These are phyloP conservation scores for Corydoras sp. DNA, from an alignment of 2,113 vertebrate species.

Conservation along the genomic window DNA sequence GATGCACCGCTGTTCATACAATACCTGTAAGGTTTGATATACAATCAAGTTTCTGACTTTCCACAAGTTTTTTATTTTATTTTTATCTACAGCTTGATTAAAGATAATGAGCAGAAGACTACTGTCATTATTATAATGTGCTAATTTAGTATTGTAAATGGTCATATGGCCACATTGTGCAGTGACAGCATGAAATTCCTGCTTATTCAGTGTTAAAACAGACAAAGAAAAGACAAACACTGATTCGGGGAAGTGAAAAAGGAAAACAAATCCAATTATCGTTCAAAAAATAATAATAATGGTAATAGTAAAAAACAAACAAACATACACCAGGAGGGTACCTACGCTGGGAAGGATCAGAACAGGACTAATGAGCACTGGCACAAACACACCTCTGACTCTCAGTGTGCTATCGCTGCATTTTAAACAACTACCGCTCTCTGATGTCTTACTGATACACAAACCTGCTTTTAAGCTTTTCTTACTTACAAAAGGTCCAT, in stretches of 20 bases:
- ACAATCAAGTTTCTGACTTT: slow-evolving; percentile 1
- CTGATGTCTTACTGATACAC: slow-evolving; percentile 14
- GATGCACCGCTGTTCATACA: background rate
- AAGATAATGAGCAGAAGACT: too few relatives aligned
- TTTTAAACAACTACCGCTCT: slow-evolving; percentile 34
- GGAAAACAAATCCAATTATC: slow-evolving; percentile 31
- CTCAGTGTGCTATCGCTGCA: slow-evolving; percentile 17
- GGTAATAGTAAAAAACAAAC: background rate
- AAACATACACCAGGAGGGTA: slow-evolving; percentile 6
- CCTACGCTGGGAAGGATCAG: background rate
- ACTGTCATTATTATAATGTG: too few relatives aligned
- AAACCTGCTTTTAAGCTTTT: slow-evolving; percentile 10
- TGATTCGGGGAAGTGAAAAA: background rate
- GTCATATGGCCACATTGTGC: too few relatives aligned
- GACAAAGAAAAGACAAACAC: background rate
- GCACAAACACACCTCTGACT: slow-evolving; percentile 27
- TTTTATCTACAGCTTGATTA: too few relatives aligned
- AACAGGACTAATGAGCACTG: slow-evolving; percentile 30
- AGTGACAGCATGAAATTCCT: too few relatives aligned
- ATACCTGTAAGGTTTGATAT: background rate
- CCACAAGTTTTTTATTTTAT: too few relatives aligned
- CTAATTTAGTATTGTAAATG: too few relatives aligned
- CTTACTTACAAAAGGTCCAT: background rate
- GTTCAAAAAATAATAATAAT: slow-evolving; percentile 13
- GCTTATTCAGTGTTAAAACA: too few relatives aligned